phyloP scores from a whole-genome alignment of 2,113 vertebrate species.

The Tupaia tana region DNA sequence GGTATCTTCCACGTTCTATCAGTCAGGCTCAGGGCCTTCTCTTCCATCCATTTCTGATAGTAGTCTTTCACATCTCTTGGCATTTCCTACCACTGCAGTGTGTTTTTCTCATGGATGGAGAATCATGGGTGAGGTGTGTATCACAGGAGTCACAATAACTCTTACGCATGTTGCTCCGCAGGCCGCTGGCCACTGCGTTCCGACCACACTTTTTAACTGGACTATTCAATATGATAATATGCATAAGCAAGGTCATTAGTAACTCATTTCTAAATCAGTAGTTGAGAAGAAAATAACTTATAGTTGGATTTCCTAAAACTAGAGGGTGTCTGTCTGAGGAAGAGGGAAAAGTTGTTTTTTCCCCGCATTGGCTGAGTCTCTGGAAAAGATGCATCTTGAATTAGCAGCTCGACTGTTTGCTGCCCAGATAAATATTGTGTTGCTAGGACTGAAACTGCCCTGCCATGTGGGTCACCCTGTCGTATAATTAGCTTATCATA shows the following conservation, averaged over 20 bases:
- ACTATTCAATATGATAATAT: constrained; percentile 14
- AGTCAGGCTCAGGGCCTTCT: too few relatives aligned
- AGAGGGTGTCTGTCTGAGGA: neutral
- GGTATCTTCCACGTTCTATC: too few relatives aligned
- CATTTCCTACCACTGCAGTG: too few relatives aligned
- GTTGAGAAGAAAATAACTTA: constrained; percentile 4
- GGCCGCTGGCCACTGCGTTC: too few relatives aligned
- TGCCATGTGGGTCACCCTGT: constrained; percentile 62
- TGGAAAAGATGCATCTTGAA: constrained; percentile 78
- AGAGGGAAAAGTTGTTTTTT: constrained; percentile 27
- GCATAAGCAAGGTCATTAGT: neutral
- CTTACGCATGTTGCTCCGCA: too few relatives aligned
- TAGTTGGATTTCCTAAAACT: neutral
- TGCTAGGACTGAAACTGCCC: constrained; percentile 62
- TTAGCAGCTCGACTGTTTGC: constrained; percentile 73
- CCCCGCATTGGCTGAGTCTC: constrained; percentile 55
- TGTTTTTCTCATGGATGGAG: too few relatives aligned
- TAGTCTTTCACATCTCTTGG: too few relatives aligned
- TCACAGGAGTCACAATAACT: too few relatives aligned
- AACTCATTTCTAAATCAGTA: neutral
- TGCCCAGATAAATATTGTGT: constrained; percentile 76
- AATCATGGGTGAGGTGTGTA: too few relatives aligned
- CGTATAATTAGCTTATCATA: constrained; percentile 78
- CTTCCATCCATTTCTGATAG: too few relatives aligned
- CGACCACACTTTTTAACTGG: neutral